phyloP scores from a whole-genome alignment of 2,888 invertebrate genomes.

The Drosophila peninsularis region DNA sequence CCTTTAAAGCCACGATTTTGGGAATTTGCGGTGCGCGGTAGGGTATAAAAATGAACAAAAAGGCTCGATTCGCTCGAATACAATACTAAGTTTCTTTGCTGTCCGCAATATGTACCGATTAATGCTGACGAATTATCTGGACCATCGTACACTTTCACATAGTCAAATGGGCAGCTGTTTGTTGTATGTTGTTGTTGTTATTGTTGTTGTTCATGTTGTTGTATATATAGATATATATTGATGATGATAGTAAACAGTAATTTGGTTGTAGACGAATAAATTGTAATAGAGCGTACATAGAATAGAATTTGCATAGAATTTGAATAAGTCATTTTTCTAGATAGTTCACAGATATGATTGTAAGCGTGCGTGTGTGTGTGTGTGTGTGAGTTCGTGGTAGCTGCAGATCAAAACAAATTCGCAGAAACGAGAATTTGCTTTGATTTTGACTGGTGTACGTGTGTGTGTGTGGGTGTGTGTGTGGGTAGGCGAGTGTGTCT shows the following conservation, averaged over 20 bases:
- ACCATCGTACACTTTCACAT: slow-evolving; percentile 98
- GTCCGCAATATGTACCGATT: slow-evolving; percentile 98
- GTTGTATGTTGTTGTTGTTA: slow-evolving; percentile 24
- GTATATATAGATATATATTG: slow-evolving; percentile 20
- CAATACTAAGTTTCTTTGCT: slow-evolving; percentile 97
- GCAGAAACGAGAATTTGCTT: slow-evolving; percentile 54
- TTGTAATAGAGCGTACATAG: slow-evolving; percentile 31
- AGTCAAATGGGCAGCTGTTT: slow-evolving; percentile 98
- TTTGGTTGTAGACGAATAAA: slow-evolving; percentile 50
- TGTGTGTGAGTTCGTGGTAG: slow-evolving; percentile 36
- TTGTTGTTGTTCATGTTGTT: slow-evolving; percentile 27
- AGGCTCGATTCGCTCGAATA: slow-evolving; percentile 97
- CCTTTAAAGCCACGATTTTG: slow-evolving; percentile 99
- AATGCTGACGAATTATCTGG: slow-evolving; percentile 93
- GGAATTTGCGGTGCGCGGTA: slow-evolving; percentile 95
- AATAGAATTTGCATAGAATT: slow-evolving; percentile 55
- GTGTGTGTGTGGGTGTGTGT: slow-evolving; percentile 17
- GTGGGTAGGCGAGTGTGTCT: slow-evolving; percentile 12
- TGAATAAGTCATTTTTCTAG: slow-evolving; percentile 46
- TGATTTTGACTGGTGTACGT: slow-evolving; percentile 64
- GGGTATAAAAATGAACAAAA: slow-evolving; percentile 95
- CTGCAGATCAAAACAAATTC: slow-evolving; percentile 68
- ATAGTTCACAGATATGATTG: slow-evolving; percentile 47
- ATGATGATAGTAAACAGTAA: slow-evolving; percentile 43
- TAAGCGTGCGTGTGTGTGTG: slow-evolving; percentile 12